These are phyloP conservation scores for Pterocles gutturalis DNA, from an alignment of 2,113 vertebrate genomes.

Conservation along the genomic window DNA sequence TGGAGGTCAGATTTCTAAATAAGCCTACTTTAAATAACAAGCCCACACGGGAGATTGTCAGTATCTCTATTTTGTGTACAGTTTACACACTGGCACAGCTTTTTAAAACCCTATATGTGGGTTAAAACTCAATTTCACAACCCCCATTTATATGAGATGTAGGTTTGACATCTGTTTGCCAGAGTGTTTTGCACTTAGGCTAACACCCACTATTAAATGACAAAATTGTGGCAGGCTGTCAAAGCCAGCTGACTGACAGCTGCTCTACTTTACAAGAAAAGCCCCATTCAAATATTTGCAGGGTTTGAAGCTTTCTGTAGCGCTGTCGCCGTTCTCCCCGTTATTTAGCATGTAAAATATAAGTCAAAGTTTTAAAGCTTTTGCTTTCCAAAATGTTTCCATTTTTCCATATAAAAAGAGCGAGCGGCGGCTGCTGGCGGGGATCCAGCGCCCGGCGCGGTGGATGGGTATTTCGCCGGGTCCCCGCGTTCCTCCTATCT, in stretches of 20 bases:
- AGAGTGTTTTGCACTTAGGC: constrained; percentile 84
- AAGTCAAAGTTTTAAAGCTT: constrained; percentile 78
- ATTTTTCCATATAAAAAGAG: constrained; percentile 74
- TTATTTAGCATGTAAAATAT: constrained; percentile 79
- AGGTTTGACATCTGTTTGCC: constrained; percentile 88
- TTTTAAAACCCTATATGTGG: constrained; percentile 57
- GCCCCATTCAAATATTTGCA: constrained; percentile 82
- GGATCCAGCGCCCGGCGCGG: constrained; percentile 26
- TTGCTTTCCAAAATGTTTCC: constrained; percentile 75
- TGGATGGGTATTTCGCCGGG: constrained; percentile 9
- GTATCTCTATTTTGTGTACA: constrained; percentile 5
- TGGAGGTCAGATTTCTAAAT: constrained; percentile 67
- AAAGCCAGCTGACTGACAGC: constrained; percentile 89
- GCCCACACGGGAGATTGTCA: constrained; percentile 44
- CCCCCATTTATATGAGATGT: constrained; percentile 75
- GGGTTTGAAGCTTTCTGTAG: constrained; percentile 75
- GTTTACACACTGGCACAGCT: constrained; percentile 50
- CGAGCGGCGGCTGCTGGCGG: constrained; percentile 52
- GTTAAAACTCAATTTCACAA: constrained; percentile 77
- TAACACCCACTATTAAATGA: constrained; percentile 84
- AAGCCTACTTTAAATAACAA: constrained; percentile 40
- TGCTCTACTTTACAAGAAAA: constrained; percentile 80
- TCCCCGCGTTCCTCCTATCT: constrained; percentile 63
- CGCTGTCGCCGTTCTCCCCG: constrained; percentile 74
- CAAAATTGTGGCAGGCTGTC: constrained; percentile 88